Base-by-base conservation (phyloP, 1,140 invertebrate species). In the Eriosoma lanigerum region DNA sequence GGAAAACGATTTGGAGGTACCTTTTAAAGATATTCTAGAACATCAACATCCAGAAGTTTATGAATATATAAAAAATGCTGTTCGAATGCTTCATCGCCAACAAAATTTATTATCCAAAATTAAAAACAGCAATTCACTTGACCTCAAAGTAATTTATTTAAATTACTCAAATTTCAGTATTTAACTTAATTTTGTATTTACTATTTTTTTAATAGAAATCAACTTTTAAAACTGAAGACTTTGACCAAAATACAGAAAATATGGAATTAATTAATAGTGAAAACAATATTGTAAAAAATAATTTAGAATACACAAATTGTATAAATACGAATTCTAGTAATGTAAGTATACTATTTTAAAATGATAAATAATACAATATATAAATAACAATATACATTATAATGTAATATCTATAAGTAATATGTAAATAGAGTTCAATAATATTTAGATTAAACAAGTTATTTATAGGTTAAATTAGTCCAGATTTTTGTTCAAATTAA, bases 71-170 rank as follows among this genome's bases (percentile, higher is more conserved):
- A 62, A 78, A n/a, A 78, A 78, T 29, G 38, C 75, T 13, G 10
- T 78, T 4, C 52, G 54, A 19, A 78, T 62, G 56, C 19, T 78
- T 15, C 56, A 78, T 4, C 56, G 75, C 6, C 75, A 78, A 78
- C 75, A 78, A n/a, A 60, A 19, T 29, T 60, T 78, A 38, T 8
- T 78, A 24, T 17, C 75, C 0, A 78, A 48, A 48, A 26, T 78
- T 0, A 78, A 60, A 1, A 78, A 78, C 24, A 60, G 10, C 38
- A 29, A 12, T 29, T 48, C 38, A 0, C 12, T 48, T n/a, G 54
- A 78, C 17, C 17, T 26, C 3, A 78, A 62, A 38, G 75, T 78
- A 75, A 48, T n/a, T n/a, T 6, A n/a, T 1, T 54, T 19, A 3
- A 32, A 19, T 12, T 17, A 26, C 24, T 6, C 26, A 1, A 58